phyloP scores from a whole-genome alignment of 1,140 invertebrate genomes.

The Harpegnathos saltator region DNA sequence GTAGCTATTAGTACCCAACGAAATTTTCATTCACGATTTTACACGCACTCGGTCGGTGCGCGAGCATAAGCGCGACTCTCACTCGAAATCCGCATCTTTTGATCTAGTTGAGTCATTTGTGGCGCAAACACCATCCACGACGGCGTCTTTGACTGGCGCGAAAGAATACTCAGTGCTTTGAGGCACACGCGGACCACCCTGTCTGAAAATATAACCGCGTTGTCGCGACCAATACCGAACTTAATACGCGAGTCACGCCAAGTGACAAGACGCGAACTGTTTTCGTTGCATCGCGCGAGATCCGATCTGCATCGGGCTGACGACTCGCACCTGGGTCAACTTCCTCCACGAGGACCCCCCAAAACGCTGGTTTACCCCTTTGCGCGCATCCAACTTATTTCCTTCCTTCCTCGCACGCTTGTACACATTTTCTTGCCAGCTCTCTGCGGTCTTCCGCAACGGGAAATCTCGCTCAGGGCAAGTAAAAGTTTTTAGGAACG shows the following conservation, averaged over 20 bases:
- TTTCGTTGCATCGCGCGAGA: slow-evolving; percentile 75
- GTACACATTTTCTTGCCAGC: not conserved
- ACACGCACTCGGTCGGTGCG: slow-evolving; percentile 9
- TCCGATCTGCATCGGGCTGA: slow-evolving; percentile 73
- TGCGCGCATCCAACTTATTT: slow-evolving; percentile 29
- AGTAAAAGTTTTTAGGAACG: no score
- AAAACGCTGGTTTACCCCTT: slow-evolving; percentile 74
- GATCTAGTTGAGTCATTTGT: slow-evolving; percentile 48
- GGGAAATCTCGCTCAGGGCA: not conserved
- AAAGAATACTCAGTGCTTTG: slow-evolving; percentile 63
- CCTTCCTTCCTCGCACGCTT: slow-evolving; percentile 1
- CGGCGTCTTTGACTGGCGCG: slow-evolving; percentile 43
- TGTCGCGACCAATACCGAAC: slow-evolving; percentile 60
- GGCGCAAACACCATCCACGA: slow-evolving; percentile 34
- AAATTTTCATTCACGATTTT: slow-evolving; percentile 9
- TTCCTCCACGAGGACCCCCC: slow-evolving; percentile 81
- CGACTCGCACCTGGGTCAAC: slow-evolving; percentile 83
- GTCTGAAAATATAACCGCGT: slow-evolving; percentile 63
- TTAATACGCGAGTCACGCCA: slow-evolving; percentile 69
- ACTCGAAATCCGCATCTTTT: slow-evolving; percentile 36
- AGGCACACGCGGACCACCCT: slow-evolving; percentile 77
- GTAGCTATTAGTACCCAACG: slow-evolving; percentile 17
- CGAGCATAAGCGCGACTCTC: not conserved
- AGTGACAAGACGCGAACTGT: slow-evolving; percentile 76
- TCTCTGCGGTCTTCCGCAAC: slow-evolving; percentile 22